A percentile compares a stretch with the other conserved stretches of the same genome.
These are phyloP conservation scores for Clytia hemisphaerica DNA, from an alignment of 30 jellyfish, hydroid and myxozoan genomes.

Conservation along the genomic window DNA sequence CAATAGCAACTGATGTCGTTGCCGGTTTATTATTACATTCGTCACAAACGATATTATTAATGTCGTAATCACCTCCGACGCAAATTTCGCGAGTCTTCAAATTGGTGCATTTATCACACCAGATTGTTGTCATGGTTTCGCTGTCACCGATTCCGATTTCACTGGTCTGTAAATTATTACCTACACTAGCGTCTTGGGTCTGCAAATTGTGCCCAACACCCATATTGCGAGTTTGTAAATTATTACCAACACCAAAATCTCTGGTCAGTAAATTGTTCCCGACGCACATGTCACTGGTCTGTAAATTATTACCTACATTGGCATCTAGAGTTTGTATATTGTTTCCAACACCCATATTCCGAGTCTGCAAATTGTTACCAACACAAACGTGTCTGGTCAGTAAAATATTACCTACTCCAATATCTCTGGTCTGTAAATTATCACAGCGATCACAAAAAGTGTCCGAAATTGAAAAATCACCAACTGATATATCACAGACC, in stretches of 20 bases:
- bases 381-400: background rate
- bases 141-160: slow-evolving; percentile 8
- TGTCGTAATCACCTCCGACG: slow-evolving; percentile 65
- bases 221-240: no score
- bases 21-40: slow-evolving; percentile 43
- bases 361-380: background rate
- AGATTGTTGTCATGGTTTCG: no score
- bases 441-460: slow-evolving; percentile 65
- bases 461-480: slow-evolving; percentile 35
- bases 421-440: slow-evolving; percentile 18
- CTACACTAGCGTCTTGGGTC: slow-evolving; percentile 29
- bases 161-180: slow-evolving; percentile 18
- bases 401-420: slow-evolving; percentile 45
- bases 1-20: slow-evolving; percentile 56
- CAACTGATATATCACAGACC: slow-evolving; percentile 32
- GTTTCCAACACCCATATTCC: no score
- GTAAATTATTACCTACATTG: slow-evolving; percentile 14
- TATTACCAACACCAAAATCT: background rate
- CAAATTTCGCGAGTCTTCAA: slow-evolving; percentile 5
- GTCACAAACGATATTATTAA: slow-evolving; percentile 56
- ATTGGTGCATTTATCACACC: slow-evolving; percentile 54
- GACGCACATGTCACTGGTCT: slow-evolving; percentile 23
- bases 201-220: background rate
- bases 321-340: no score
- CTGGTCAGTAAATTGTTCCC: background rate